A percentile compares a stretch with the other conserved stretches of the same genome.
Evolutionary conservation across 2,888 invertebrate species (phyloP).

Genomic region (Rotaria magnacalcarata): DNA sequence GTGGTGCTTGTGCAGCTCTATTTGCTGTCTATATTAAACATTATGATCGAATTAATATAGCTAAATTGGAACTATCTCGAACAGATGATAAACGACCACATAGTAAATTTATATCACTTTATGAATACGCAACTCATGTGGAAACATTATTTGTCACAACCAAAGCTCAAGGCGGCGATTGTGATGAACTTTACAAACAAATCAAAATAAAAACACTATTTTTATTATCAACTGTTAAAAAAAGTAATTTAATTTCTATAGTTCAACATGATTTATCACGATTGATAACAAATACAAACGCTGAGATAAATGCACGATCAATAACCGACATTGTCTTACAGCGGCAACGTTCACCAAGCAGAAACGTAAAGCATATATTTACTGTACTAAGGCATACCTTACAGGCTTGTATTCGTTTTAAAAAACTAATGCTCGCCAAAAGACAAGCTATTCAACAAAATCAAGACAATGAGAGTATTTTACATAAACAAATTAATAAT

Average conservation of each 20-base stretch:
- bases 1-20: background rate
- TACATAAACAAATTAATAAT: background rate
- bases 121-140: background rate
- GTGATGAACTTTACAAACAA: background rate
- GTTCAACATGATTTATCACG: background rate
- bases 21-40: constrained; percentile 25
- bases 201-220: background rate
- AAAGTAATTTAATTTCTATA: background rate
- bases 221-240: background rate
- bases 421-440: background rate
- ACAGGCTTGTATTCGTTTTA: background rate
- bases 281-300: background rate
- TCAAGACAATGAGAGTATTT: background rate
- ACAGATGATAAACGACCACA: background rate
- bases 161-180: background rate
- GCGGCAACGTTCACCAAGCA: background rate
- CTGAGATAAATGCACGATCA: background rate
- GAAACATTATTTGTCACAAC: background rate
- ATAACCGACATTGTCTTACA: background rate
- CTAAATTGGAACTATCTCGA: background rate
- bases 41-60: background rate
- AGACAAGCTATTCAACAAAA: background rate
- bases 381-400: background rate
- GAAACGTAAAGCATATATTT: background rate
- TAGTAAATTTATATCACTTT: background rate